These are phyloP conservation scores for sheep (Ovis aries) DNA, from an alignment of 2,113 vertebrate species.

Conservation along the genomic window ARS-UI_Ramb_v3.0 NC_056059.1:82150001-82150500, in stretches of 20 bases:
- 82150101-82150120: background rate
- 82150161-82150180: background rate
- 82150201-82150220: background rate
- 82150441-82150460: too few species aligned
- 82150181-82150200: background rate
- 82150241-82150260: background rate
- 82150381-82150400: too few species aligned
- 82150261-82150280: background rate
- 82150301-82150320: background rate
- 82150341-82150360: background rate
- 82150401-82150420: fast-evolving
- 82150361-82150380: background rate
- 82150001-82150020: background rate
- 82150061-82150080: background rate
- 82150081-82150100: background rate
- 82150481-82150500: too few species aligned
- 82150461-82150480: too few species aligned
- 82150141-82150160: background rate
- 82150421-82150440: too few species aligned
- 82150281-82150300: background rate
- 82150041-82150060: background rate
- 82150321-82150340: background rate
- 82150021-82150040: background rate
- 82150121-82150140: background rate
- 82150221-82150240: background rate